A percentile compares a stretch with the other conserved stretches of the same genome.
Evolutionary conservation across 2,113 vertebrate species (phyloP).

Genomic region (Pituophis catenifer): DNA sequence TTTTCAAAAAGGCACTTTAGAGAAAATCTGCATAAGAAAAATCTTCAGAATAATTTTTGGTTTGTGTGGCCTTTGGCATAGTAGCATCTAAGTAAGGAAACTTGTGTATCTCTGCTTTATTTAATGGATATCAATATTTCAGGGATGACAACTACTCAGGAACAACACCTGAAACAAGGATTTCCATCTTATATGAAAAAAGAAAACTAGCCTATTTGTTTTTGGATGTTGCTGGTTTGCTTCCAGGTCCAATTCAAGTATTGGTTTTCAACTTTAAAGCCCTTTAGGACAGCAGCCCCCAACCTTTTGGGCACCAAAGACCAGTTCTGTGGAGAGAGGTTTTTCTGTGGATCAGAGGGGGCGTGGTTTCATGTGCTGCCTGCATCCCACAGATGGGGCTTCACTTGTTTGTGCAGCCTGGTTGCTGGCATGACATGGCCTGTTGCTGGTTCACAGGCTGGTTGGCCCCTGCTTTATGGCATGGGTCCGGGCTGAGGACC

Average conservation of each 20-base stretch:
- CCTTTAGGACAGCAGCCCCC: not conserved
- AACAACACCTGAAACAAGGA: not conserved
- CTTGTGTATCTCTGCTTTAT: conserved; percentile 27
- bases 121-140: not conserved
- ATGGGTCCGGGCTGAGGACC: not conserved
- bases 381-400: too few relatives aligned
- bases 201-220: not conserved
- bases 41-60: conserved; percentile 54
- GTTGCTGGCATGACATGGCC: too few relatives aligned
- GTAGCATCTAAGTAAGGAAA: not conserved
- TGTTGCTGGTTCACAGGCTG: too few relatives aligned
- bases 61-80: conserved; percentile 16
- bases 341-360: too few relatives aligned
- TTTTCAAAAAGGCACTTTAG: conserved; percentile 8
- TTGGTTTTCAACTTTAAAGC: not conserved
- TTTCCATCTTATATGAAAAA: not conserved
- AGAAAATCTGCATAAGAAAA: conserved; percentile 48
- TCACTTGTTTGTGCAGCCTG: too few relatives aligned
- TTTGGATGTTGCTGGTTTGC: not conserved
- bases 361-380: too few relatives aligned
- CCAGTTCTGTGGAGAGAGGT: too few relatives aligned
- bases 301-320: too few relatives aligned
- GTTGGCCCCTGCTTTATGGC: too few relatives aligned
- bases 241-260: not conserved
- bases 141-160: not conserved